These are phyloP conservation scores for Hassar affinis DNA, from an alignment of 2,113 vertebrate genomes.

Conservation along the genomic window DNA sequence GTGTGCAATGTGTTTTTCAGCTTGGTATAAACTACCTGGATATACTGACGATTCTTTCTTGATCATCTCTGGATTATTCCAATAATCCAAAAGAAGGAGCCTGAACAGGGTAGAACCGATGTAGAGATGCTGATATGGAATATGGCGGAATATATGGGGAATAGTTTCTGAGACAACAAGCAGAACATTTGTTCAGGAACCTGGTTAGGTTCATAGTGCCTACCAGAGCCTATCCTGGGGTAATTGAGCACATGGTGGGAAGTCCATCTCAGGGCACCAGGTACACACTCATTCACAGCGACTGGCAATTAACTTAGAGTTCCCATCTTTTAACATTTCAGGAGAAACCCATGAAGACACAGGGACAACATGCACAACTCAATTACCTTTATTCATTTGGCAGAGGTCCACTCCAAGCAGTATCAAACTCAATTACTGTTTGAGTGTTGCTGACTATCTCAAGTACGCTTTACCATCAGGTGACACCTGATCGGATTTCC, in stretches of 20 bases:
- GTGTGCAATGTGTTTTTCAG: neutral
- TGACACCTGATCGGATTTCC: neutral
- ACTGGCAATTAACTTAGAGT: neutral
- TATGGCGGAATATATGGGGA: neutral
- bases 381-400: neutral
- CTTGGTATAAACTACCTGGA: neutral
- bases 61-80: slow-evolving; percentile 51
- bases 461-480: neutral
- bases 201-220: neutral
- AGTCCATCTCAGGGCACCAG: neutral
- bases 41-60: slow-evolving; percentile 38
- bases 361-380: neutral
- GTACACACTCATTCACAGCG: neutral
- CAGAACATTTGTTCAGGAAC: neutral
- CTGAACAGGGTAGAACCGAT: slow-evolving; percentile 60
- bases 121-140: slow-evolving; percentile 47
- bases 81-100: slow-evolving; percentile 60
- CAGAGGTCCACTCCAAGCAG: neutral
- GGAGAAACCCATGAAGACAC: neutral
- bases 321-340: neutral
- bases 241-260: neutral
- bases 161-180: slow-evolving; percentile 50
- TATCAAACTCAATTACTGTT: neutral
- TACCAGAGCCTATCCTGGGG: neutral
- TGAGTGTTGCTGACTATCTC: neutral